Evolutionary conservation across 2,888 invertebrate species (phyloP), one percentile per base, ranked within the genome.

Genomic region (Zaprionus bogoriensis): DNA sequence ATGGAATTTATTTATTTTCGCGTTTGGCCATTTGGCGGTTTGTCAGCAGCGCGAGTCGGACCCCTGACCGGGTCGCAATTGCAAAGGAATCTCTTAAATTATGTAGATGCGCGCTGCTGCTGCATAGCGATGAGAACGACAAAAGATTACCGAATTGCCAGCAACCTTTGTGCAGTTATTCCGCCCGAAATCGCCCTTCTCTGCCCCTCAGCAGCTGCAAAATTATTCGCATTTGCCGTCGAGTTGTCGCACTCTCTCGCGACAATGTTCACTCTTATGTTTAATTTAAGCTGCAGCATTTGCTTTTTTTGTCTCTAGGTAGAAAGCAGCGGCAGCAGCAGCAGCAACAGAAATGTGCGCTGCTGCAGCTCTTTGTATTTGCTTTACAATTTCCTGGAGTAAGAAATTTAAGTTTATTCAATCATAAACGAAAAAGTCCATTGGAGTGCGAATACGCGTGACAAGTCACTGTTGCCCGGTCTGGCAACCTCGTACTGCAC

Each of bases 1-100:
- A 58, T 67, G 58, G 54, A 73, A 68, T 71, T 73, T 71, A 71
- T 71, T 73, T 71, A 71, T 71, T 67, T 63, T 63, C 63, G 52
- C 70, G 67, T 52, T 54, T 53, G 52, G 48, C 44, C 53, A 48
- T 65, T 65, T 63, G 57, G 51, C 55, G 38, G 54, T 66, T 27
- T 44, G 67, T 66, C 45, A 51, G 58, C 64, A 19, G 2, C 19
- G 36, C 6, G n/a, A 9, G 19, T 17, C 41, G n/a, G n/a, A n/a
- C 25, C 38, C 9, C n/a, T 4, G 22, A 32, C 28, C 28, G 42
- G 17, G 17, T n/a, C 9, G 30, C 30, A 59, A 61, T 50, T 41
- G 66, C 58, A 48, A 42, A 48, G 57, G 46, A 54, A 55, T 28
- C 41, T 41, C 67, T 59, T 69, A 47, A 69, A 69, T 69, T 59